A percentile compares a stretch with the other conserved stretches of the same genome.
phyloP scores from a whole-genome alignment of 2,113 vertebrate species.

The Chamaetylas fuelleborni region DNA sequence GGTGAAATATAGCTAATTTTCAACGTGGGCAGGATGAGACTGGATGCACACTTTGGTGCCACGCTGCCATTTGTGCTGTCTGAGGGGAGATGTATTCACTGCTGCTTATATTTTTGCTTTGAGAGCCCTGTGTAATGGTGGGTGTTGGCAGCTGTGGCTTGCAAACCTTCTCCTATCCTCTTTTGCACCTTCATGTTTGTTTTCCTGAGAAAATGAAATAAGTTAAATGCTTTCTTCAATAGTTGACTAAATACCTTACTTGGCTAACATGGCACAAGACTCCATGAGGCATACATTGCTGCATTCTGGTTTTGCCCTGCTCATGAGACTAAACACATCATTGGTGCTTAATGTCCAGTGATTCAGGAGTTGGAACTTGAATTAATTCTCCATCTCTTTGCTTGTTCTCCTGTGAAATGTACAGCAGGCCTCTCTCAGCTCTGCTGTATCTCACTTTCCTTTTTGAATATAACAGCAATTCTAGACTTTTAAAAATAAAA shows the following conservation, averaged over 20 bases:
- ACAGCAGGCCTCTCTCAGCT: not conserved
- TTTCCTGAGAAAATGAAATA: not conserved
- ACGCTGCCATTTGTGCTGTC: not conserved
- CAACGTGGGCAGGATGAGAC: not conserved
- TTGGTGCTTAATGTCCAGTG: not conserved
- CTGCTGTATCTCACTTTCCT: not conserved
- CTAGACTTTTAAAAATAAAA: not conserved
- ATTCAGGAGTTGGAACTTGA: not conserved
- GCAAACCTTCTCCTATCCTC: not conserved
- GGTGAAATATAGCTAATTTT: not conserved
- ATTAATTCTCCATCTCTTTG: not conserved
- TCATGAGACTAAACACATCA: not conserved
- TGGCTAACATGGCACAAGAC: not conserved
- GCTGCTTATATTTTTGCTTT: not conserved
- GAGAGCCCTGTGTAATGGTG: not conserved
- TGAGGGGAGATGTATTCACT: not conserved
- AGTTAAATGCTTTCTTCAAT: not conserved
- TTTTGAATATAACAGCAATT: not conserved
- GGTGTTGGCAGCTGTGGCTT: not conserved
- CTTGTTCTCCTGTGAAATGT: not conserved
- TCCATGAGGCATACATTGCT: not conserved
- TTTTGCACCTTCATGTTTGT: not conserved
- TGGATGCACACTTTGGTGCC: not conserved
- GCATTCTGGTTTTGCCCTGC: not conserved
- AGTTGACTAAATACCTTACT: not conserved